phyloP scores from a whole-genome alignment of 2,113 vertebrate species.

The Cynoglossus semilaevis region DNA sequence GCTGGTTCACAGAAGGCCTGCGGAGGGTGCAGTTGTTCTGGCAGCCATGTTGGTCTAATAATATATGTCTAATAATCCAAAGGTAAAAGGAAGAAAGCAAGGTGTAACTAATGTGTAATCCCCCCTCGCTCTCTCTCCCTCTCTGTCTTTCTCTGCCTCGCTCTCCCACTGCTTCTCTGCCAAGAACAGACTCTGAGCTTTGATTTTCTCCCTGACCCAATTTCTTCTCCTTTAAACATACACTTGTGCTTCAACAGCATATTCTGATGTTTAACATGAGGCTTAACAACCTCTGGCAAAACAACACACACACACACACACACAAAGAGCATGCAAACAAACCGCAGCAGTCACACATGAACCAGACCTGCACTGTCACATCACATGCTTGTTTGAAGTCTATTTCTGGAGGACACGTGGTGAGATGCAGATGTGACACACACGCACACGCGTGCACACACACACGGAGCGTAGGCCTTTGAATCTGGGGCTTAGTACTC shows the following conservation, averaged over 20 bases:
- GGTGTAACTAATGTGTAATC: conserved; percentile 69
- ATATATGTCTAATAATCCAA: conserved; percentile 64
- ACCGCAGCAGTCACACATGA: conserved; percentile 27
- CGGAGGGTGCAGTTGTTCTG: too few species aligned
- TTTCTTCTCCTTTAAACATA: conserved; percentile 64
- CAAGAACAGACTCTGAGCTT: conserved; percentile 55
- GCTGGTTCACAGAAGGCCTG: too few species aligned
- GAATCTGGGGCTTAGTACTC: conserved; percentile 70
- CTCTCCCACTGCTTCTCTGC: conserved; percentile 46
- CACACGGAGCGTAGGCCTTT: conserved; percentile 4
- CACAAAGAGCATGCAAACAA: conserved; percentile 15
- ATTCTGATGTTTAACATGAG: conserved; percentile 63
- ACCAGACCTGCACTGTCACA: conserved; percentile 19
- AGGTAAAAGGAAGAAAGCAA: conserved; percentile 64
- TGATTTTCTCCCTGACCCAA: conserved; percentile 74
- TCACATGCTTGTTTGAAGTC: too few species aligned
- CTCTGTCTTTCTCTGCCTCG: conserved; percentile 35
- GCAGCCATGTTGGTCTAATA: conserved; percentile 65
- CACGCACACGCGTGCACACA: background rate
- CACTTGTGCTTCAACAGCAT: conserved; percentile 54
- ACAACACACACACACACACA: conserved; percentile 34
- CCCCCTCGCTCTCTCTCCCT: conserved; percentile 35
- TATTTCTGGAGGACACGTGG: conserved; percentile 19
- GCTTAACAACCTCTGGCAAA: conserved; percentile 66
- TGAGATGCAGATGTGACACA: conserved; percentile 2